Evolutionary conservation across 2,888 invertebrate species (phyloP).

Genomic region (Ectemnius cavifrons): DNA sequence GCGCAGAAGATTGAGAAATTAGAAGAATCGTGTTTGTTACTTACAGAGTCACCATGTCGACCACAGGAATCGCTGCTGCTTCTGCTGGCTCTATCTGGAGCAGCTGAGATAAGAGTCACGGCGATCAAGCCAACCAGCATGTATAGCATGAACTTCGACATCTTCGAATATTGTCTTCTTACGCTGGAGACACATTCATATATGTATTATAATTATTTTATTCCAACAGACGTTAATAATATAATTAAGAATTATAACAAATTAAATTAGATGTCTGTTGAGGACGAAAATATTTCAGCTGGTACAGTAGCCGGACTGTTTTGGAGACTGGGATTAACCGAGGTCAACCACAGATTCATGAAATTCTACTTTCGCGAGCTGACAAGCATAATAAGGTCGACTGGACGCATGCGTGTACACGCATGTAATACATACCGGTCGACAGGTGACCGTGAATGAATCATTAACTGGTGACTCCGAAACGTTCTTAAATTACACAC

Average conservation of each 20-base stretch:
- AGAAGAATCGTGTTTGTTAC: slow-evolving; percentile 43
- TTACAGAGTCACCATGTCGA: slow-evolving; percentile 70
- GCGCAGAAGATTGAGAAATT: too few species aligned
- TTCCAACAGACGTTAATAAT: not conserved
- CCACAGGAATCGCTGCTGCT: slow-evolving; percentile 47
- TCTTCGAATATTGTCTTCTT: slow-evolving; percentile 32
- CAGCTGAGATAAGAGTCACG: slow-evolving; percentile 59
- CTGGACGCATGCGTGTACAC: slow-evolving; percentile 5
- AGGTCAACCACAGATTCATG: slow-evolving; percentile 30
- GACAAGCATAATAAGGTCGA: slow-evolving; percentile 17
- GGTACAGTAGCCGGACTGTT: too few species aligned
- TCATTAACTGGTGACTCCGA: slow-evolving; percentile 49
- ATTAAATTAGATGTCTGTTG: not conserved
- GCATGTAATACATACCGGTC: not conserved
- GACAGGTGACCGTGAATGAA: slow-evolving; percentile 48
- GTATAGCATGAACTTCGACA: slow-evolving; percentile 62
- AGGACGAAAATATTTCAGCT: too few species aligned
- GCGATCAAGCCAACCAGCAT: slow-evolving; percentile 60
- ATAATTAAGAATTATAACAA: not conserved
- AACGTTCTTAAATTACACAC: slow-evolving; percentile 49
- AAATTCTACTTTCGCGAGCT: slow-evolving; percentile 44
- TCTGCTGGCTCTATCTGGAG: slow-evolving; percentile 41
- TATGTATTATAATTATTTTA: not conserved
- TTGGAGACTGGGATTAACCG: slow-evolving; percentile 5
- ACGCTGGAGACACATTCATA: slow-evolving; percentile 7